Base-by-base conservation (phyloP, 2,797 vertebrate genomes). In the Hippocampus kuda region DNA sequence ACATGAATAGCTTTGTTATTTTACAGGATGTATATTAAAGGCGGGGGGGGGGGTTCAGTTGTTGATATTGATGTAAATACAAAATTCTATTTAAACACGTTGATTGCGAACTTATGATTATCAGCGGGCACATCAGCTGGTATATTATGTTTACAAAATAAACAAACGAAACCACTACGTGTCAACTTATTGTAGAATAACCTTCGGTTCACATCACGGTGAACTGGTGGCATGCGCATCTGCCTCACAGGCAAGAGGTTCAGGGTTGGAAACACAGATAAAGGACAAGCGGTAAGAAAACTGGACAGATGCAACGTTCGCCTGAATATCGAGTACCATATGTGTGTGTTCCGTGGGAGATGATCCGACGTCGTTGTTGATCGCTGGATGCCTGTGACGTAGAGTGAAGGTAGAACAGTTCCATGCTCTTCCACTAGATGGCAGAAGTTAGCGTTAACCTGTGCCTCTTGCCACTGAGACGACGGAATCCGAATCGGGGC, bases 11-110 rank as follows among this genome's bases (percentile, higher is more conserved):
- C 89, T 38, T 38, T 90, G 86, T 86, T 88, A 88, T 90, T 87
- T 90, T 91, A 83, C 85, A 90, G 84, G 89, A 92, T 93, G 90
- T 93, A 92, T 93, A 92, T 92, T 93, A 83, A 88, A 92, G 88
- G 89, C 91, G 34, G 34, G 34, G 7, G 34, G 34, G 34, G 6
- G 34, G 7, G 91, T 88, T 92, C 92, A 91, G 89, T 91, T 83
- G 93, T 94, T 93, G 91, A 94, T 94, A 94, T 93, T 90, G 82
- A 91, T 95, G 95, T 96, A 98, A 98, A 99, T 98, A 97, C 94
- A 97, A 92, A 93, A 95, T 98, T 96, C 90, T 98, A 95, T 98
- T 97, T 95, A 95, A 96, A 89, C 81, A 81, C 65, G 73, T 41
- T 85, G 90, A 18, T 75, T 85, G 71, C 46, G 68, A 5, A 64